Base-by-base conservation (phyloP, 2,113 vertebrate genomes). In the Aptenodytes forsteri region DNA sequence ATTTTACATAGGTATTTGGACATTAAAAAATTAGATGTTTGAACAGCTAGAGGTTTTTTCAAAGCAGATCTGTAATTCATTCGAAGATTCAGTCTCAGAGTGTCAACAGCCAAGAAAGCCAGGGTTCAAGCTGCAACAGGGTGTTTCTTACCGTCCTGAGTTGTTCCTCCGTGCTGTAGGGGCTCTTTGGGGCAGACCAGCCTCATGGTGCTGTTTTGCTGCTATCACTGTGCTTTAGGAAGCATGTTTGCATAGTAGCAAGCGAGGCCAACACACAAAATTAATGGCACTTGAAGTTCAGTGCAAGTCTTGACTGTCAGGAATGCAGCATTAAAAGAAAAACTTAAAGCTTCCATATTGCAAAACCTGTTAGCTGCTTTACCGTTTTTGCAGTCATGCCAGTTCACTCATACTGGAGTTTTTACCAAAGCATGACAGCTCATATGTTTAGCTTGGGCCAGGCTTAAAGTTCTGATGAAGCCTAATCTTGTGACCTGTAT, bases 401-500 rank as follows among this genome's bases (percentile, higher is more conserved):
- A 98, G 86, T 92, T 96, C 94, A 61, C 85, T 97, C 96, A 80
- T 92, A 91, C 89, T 79, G 92, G 42, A 95, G 80, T 85, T 96
- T 91, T 95, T 93, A 94, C 91, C 91, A 87, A 86, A 81, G 89
- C 83, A 86, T 97, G 97, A 98, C 97, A 98, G 97, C 97, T 98
- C 97, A 97, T 97, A 91, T 97, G 95, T 97, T 98, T 98, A 92
- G 96, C 89, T 98, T 98, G 97, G 97, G 97, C 93, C 80, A 95
- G 91, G 95, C 96, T 97, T 98, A 98, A 98, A 97, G 95, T 97
- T 96, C 93, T 96, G 96, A 97, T 97, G 98, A 97, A 97, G 98
- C 92, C 95, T 98, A 98, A 98, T 98, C 98, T 97, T 97, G 93
- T 97, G 98, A 98, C 98, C 97, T 84, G 87, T 97, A 87, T 98